These are phyloP conservation scores for Periplaneta americana DNA, from an alignment of 1,140 invertebrate species.

Conservation along the genomic window DNA sequence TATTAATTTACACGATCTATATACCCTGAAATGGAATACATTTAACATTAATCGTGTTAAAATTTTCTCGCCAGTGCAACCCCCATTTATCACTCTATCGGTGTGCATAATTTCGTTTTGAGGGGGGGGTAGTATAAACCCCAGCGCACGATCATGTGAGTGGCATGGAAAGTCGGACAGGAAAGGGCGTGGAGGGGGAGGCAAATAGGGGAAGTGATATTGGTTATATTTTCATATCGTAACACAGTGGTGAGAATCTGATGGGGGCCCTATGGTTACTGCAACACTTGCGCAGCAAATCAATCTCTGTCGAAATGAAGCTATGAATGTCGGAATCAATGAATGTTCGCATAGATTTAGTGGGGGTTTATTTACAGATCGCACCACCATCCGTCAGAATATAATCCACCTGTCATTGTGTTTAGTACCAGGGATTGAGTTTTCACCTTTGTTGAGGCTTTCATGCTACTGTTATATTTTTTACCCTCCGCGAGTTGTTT, in stretches of 20 bases:
- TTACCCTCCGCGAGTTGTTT: neutral
- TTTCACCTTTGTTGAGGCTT: neutral
- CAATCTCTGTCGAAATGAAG: neutral
- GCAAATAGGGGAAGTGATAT: neutral
- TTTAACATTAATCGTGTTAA: neutral
- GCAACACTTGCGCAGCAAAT: neutral
- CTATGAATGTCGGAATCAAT: neutral
- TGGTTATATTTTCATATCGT: neutral
- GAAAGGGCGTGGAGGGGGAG: too few species aligned
- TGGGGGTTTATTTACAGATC: neutral
- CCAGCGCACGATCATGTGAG: neutral
- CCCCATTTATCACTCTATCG: neutral
- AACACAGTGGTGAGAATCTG: neutral
- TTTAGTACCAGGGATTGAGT: neutral
- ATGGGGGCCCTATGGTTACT: neutral
- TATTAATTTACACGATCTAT: neutral
- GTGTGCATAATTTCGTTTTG: neutral
- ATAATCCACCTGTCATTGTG: neutral
- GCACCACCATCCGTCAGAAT: neutral
- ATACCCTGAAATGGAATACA: neutral
- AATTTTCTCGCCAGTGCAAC: neutral
- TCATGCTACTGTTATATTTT: neutral
- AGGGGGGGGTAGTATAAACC: neutral
- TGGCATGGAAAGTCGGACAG: neutral
- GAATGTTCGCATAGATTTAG: neutral